Conservation (phyloP, 2,888 invertebrate species). For the Spialia ferax region DNA sequence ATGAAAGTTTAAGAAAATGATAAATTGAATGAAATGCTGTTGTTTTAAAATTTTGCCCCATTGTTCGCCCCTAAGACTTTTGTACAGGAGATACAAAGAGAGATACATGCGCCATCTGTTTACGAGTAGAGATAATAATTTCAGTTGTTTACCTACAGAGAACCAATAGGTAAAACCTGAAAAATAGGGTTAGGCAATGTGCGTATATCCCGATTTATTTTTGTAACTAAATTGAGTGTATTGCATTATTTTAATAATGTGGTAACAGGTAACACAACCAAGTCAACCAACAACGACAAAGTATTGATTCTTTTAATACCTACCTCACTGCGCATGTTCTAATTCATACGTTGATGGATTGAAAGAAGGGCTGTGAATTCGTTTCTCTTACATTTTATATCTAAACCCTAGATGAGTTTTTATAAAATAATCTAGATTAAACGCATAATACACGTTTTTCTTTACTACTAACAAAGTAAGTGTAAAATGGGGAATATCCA, state of each 20-base stretch:
- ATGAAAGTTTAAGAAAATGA: too few relatives aligned
- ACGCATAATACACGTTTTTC: not conserved
- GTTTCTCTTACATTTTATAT: conserved; percentile 45
- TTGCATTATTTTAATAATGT: not conserved
- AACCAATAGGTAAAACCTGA: too few relatives aligned
- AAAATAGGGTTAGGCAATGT: too few relatives aligned
- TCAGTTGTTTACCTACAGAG: not conserved
- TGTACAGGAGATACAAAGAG: not conserved
- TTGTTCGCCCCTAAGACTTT: not conserved
- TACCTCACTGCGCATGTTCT: conserved; percentile 39
- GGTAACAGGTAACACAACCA: not conserved
- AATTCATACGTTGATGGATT: conserved; percentile 35
- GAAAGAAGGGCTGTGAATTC: conserved; percentile 63
- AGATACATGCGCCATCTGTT: not conserved
- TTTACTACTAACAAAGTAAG: not conserved
- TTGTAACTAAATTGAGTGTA: too few relatives aligned
- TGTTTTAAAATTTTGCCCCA: not conserved
- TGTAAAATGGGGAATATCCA: conserved; percentile 85
- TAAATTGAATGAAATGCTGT: not conserved
- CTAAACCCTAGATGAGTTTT: conserved; percentile 8
- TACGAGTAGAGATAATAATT: not conserved
- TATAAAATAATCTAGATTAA: not conserved
- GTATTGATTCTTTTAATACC: conserved; percentile 29
- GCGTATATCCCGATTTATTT: too few relatives aligned
- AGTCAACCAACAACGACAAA: not conserved